Evolutionary conservation across 2,797 vertebrate genomes (phyloP).

Genomic region (Lophura swinhoii): DNA sequence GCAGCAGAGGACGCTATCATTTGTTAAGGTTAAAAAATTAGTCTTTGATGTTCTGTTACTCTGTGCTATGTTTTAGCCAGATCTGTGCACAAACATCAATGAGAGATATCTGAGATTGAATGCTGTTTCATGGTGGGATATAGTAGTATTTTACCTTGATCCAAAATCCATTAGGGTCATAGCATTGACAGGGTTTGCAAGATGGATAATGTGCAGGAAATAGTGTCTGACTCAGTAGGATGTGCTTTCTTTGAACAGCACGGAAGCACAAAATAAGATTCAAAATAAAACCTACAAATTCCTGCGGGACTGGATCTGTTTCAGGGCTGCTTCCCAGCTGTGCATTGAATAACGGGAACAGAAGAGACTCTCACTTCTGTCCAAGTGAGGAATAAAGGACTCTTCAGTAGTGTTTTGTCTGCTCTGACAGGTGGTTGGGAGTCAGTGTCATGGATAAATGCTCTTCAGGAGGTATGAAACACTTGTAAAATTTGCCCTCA

Average conservation of each 20-base stretch:
- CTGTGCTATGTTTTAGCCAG: not conserved
- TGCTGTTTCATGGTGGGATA: not conserved
- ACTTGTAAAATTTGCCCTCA: not conserved
- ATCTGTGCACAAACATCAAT: not conserved
- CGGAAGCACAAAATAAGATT: not conserved
- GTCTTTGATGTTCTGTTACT: not conserved
- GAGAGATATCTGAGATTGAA: not conserved
- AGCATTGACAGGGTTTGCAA: not conserved
- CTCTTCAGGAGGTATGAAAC: not conserved
- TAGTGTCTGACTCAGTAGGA: not conserved
- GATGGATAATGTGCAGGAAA: not conserved
- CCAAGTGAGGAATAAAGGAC: not conserved
- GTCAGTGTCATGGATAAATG: not conserved
- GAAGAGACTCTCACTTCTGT: not conserved
- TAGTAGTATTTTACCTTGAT: not conserved
- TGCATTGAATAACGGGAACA: not conserved
- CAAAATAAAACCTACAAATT: not conserved
- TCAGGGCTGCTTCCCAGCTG: not conserved
- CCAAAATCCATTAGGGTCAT: not conserved
- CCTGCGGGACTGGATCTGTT: not conserved
- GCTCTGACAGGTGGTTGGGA: not conserved
- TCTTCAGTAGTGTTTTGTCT: not conserved
- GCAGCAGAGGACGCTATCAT: slow-evolving; percentile 15
- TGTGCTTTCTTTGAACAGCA: not conserved
- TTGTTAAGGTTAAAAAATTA: not conserved